These are phyloP conservation scores for Tupaia tana DNA, from an alignment of 2,113 vertebrate genomes.

Conservation along the genomic window DNA sequence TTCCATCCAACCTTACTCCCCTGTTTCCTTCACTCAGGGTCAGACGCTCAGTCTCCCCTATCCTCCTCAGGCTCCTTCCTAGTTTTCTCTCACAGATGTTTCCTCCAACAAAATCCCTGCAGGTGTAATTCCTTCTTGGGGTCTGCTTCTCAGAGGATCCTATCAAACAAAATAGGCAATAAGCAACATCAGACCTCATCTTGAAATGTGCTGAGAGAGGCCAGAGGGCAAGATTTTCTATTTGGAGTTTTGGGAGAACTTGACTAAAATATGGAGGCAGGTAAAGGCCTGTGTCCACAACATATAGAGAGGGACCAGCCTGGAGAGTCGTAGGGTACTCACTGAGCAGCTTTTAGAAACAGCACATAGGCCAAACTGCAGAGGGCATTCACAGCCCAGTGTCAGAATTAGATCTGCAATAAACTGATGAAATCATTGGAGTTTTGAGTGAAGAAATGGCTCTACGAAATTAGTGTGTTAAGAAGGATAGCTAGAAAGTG, in stretches of 20 bases:
- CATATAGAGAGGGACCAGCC: background rate
- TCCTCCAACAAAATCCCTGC: background rate
- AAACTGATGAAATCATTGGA: background rate
- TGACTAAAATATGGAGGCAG: background rate
- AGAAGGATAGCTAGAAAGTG: background rate
- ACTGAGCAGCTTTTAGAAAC: background rate
- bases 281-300: background rate
- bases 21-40: background rate
- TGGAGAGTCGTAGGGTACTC: background rate
- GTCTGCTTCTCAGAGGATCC: background rate
- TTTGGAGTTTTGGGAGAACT: background rate
- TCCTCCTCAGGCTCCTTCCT: background rate
- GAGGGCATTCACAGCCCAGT: background rate
- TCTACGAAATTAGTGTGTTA: background rate
- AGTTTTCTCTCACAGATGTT: background rate
- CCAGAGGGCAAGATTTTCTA: background rate
- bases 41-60: background rate
- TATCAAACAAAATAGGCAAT: background rate
- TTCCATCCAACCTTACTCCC: background rate
- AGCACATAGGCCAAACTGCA: background rate
- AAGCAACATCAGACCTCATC: background rate
- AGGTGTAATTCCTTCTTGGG: background rate
- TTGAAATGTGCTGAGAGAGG: background rate
- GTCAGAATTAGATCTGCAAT: background rate
- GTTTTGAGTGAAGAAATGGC: background rate